A percentile compares a stretch with the other conserved stretches of the same genome.
These are phyloP conservation scores for Chrysogorgia sp. DNA, from an alignment of 92 coral and sea anemone species.

Conservation along the genomic window DNA sequence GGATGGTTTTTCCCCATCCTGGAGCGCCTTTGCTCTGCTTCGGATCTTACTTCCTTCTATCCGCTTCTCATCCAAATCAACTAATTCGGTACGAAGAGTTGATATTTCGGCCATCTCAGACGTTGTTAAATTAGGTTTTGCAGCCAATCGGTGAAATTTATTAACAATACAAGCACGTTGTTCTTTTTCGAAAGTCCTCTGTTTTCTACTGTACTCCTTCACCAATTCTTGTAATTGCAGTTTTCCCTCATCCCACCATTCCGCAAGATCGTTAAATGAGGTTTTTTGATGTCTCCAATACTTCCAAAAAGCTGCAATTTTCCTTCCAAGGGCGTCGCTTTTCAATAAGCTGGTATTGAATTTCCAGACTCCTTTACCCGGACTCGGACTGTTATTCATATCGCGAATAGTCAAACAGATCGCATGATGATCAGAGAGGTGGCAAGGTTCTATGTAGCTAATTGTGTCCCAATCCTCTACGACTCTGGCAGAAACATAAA, in stretches of 20 bases:
- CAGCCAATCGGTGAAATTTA: not conserved
- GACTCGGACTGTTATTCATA: too few relatives aligned
- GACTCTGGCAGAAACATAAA: slow-evolving; percentile 9
- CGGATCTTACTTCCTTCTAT: slow-evolving; percentile 47
- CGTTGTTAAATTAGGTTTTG: not conserved
- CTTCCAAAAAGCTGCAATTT: not conserved
- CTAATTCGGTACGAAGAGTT: not conserved
- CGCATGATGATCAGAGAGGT: slow-evolving; percentile 43
- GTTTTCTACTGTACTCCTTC: not conserved
- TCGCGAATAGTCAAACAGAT: not conserved
- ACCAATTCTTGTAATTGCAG: not conserved
- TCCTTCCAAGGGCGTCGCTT: not conserved
- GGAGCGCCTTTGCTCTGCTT: slow-evolving; percentile 31
- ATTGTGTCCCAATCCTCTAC: not conserved
- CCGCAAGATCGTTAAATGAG: not conserved
- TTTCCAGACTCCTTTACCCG: not conserved
- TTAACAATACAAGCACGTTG: not conserved
- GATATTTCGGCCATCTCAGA: not conserved
- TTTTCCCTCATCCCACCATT: slow-evolving; percentile 56
- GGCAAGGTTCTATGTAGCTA: slow-evolving; percentile 21
- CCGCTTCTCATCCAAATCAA: not conserved
- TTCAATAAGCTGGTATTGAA: not conserved
- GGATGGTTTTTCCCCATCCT: slow-evolving; percentile 43
- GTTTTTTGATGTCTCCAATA: not conserved
- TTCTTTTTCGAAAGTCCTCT: slow-evolving; percentile 17